phyloP scores from a whole-genome alignment of 92 coral and sea anemone species.

The Zoanthus gigantus region DNA sequence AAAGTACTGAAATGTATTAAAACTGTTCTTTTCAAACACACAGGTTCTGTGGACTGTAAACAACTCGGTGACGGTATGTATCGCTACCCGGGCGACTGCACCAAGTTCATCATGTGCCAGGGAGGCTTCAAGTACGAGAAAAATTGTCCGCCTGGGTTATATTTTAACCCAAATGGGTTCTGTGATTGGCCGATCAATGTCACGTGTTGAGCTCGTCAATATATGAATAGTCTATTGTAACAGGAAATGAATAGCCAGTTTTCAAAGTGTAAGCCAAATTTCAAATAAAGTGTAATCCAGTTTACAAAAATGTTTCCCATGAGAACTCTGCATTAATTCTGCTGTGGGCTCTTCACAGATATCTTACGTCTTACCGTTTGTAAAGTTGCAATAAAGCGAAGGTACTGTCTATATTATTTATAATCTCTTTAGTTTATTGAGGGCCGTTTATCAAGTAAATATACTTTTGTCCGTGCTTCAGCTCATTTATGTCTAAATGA shows the following conservation, averaged over 20 bases:
- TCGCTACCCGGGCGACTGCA: constrained; percentile 74
- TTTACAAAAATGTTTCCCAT: neutral
- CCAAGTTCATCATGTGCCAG: constrained; percentile 70
- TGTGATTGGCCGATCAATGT: constrained; percentile 85
- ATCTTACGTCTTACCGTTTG: too few species aligned
- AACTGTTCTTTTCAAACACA: neutral
- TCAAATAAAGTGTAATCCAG: neutral
- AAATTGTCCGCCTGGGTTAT: constrained; percentile 70
- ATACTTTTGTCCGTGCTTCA: too few species aligned
- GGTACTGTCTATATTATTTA: too few species aligned
- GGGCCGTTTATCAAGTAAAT: too few species aligned
- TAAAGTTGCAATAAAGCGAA: too few species aligned
- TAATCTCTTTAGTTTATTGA: too few species aligned
- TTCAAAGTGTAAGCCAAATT: neutral
- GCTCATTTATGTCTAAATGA: too few species aligned
- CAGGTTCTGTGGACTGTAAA: constrained; percentile 39
- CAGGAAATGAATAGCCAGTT: neutral
- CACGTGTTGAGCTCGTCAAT: constrained; percentile 43
- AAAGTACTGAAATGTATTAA: neutral
- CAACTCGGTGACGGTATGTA: constrained; percentile 47
- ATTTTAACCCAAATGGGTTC: constrained; percentile 55
- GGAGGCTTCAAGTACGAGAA: constrained; percentile 28
- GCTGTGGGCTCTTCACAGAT: too few species aligned
- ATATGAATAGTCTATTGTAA: neutral
- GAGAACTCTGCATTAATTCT: too few species aligned